Conservation (phyloP, 2,888 invertebrate genomes). For the Zele albiditarsus region DNA sequence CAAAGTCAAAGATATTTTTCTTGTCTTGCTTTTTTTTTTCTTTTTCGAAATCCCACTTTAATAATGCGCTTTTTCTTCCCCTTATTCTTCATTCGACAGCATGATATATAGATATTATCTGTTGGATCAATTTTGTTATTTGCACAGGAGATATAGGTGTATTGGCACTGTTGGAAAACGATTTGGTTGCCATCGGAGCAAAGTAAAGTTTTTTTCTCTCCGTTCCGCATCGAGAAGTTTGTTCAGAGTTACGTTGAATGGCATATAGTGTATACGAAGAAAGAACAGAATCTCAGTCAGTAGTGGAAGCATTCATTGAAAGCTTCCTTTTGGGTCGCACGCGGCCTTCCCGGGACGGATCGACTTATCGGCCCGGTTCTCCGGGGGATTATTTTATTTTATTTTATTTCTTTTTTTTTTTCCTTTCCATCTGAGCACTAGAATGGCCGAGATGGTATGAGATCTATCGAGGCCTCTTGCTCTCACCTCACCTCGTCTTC, state of each 20-base stretch:
- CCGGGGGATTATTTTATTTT: slow-evolving; percentile 25
- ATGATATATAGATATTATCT: slow-evolving; percentile 6
- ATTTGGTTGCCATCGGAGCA: slow-evolving; percentile 47
- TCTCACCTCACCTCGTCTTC: background rate
- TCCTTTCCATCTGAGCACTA: slow-evolving; percentile 37
- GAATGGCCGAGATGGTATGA: slow-evolving; percentile 37
- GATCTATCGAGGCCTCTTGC: background rate
- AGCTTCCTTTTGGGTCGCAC: slow-evolving; percentile 59
- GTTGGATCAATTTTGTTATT: slow-evolving; percentile 12
- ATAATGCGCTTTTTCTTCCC: background rate
- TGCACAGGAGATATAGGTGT: background rate
- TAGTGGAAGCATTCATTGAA: slow-evolving; percentile 59
- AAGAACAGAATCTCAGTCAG: slow-evolving; percentile 53
- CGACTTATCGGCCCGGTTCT: slow-evolving; percentile 60
- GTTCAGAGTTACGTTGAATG: slow-evolving; percentile 41
- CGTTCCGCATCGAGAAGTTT: slow-evolving; percentile 44
- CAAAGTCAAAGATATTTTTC: slow-evolving; percentile 45
- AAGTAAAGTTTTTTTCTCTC: slow-evolving; percentile 29
- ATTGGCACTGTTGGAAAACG: slow-evolving; percentile 44
- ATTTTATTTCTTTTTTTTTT: background rate
- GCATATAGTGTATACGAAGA: slow-evolving; percentile 16
- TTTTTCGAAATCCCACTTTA: background rate
- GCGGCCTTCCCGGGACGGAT: slow-evolving; percentile 57
- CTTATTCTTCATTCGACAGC: background rate
- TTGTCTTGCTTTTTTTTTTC: slow-evolving; percentile 7